Base-by-base conservation (phyloP, 2,888 invertebrate species). In the Epinotia demarniana region DNA sequence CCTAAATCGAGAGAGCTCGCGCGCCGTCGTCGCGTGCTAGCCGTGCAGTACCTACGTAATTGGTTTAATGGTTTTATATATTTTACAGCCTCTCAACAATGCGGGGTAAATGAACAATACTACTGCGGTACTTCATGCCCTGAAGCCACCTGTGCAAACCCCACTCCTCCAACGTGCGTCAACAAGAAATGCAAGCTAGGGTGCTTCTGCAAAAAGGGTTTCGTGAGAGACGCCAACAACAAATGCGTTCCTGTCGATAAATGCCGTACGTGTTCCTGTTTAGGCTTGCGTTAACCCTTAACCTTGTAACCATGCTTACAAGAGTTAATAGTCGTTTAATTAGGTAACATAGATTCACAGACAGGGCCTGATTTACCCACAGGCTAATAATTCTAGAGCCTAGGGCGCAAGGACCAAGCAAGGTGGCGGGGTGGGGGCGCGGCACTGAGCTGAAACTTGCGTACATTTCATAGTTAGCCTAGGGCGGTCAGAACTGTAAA, bases 121-220 rank as follows among this genome's bases (percentile, higher is more conserved):
- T 61, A 64, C 43, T 64, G 58, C n/a, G 64, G 64, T 43, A 57
- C 64, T 33, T 23, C 55, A 13, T 58, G 64, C 19, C 64, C 43
- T 16, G 72, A 66, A 63, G 72, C 78, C 49, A 57, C 49, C 12
- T 78, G 78, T 58, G 58, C 19, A 19, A 39, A 71, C 27, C 71
- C 53, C 39, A 23, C 33, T 19, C 64, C 58, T n/a, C 39, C 61
- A 33, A 43, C 57, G 3, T 64, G 63, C 53, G 64, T 39, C 64
- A 64, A 46, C 23, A 72, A 58, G 39, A 63, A 64, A 57, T 64
- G 64, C 53, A 72, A 72, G 57, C n/a, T 53, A 33, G 72, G 43
- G 8, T 72, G 72, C 58, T 72, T 71, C 19, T 78, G 78, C 69
- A 70, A 60, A 19, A 71, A 78, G 55, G 68, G 75, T 12, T 71